Percentiles rank a stretch among this genome's conserved stretches.
Conservation (phyloP, 2,797 vertebrate species). For the Pyrrhura leucotis region DNA sequence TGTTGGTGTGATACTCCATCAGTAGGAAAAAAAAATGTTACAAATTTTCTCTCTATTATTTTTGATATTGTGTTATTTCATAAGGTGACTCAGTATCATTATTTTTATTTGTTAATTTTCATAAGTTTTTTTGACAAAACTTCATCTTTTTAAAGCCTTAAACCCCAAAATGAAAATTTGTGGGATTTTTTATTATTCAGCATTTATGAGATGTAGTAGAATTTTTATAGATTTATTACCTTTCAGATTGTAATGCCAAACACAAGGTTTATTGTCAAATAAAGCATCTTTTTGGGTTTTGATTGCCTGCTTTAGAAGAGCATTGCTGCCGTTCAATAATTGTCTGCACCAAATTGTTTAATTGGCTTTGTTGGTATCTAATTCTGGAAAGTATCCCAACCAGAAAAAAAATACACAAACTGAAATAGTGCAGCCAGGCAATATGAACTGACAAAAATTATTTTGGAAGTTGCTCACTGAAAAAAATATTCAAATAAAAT, state of each 20-base stretch:
- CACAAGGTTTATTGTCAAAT: slow-evolving; percentile 79
- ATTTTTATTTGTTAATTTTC: slow-evolving; percentile 1
- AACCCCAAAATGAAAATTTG: slow-evolving; percentile 45
- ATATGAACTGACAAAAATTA: slow-evolving; percentile 1
- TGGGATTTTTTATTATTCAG: slow-evolving; percentile 73
- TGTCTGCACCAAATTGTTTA: slow-evolving; percentile 71
- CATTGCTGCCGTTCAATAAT: slow-evolving; percentile 68
- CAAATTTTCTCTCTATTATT: neutral
- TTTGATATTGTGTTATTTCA: neutral
- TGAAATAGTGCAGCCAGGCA: slow-evolving; percentile 19
- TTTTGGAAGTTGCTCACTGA: slow-evolving; percentile 35
- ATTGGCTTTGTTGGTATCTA: slow-evolving; percentile 74
- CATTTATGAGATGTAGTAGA: slow-evolving; percentile 49
- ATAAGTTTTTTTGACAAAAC: slow-evolving; percentile 8
- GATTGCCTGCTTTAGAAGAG: slow-evolving; percentile 65
- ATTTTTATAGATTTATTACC: slow-evolving; percentile 75
- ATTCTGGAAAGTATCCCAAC: slow-evolving; percentile 71
- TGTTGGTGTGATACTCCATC: neutral
- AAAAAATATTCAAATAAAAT: neutral
- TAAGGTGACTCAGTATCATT: neutral
- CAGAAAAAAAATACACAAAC: slow-evolving; percentile 53
- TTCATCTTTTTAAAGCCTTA: slow-evolving; percentile 46
- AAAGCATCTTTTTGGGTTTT: slow-evolving; percentile 70
- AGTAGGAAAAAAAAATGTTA: neutral
- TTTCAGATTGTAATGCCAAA: slow-evolving; percentile 70